phyloP scores from a whole-genome alignment of 2,888 invertebrate genomes.

The Agonopterix alstromeriana region DNA sequence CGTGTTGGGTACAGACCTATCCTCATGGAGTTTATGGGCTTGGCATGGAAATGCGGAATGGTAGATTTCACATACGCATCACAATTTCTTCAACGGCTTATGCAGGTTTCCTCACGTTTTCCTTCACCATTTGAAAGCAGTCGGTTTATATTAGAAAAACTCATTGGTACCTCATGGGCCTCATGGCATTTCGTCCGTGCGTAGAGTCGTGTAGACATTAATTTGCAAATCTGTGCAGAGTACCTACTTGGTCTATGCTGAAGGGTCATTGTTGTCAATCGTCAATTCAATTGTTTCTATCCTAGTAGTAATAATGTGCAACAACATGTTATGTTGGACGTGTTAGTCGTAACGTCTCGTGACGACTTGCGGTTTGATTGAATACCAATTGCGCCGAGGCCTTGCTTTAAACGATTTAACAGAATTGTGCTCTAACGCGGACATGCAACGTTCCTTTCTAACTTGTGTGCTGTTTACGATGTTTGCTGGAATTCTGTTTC shows the following conservation, averaged over 20 bases:
- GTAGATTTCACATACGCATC: too few species aligned
- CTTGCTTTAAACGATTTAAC: conserved; percentile 27
- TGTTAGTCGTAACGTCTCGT: conserved; percentile 17
- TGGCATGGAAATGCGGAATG: too few species aligned
- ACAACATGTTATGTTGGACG: conserved; percentile 20
- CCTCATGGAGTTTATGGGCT: too few species aligned
- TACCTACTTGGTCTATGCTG: conserved; percentile 15
- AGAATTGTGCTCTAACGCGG: conserved; percentile 22
- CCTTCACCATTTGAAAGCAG: too few species aligned
- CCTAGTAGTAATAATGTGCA: conserved; percentile 29
- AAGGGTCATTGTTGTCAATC: conserved; percentile 36
- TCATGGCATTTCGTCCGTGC: too few species aligned
- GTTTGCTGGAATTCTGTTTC: neutral
- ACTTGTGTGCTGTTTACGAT: neutral
- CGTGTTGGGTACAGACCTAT: too few species aligned
- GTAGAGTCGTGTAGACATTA: too few species aligned
- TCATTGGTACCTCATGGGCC: too few species aligned
- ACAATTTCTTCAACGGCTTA: too few species aligned
- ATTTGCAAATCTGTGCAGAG: conserved; percentile 14
- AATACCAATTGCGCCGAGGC: conserved; percentile 25
- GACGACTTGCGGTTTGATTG: conserved; percentile 17
- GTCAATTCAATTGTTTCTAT: conserved; percentile 39
- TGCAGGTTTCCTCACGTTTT: too few species aligned
- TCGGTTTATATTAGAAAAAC: too few species aligned
- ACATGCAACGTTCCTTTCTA: conserved; percentile 29